Evolutionary conservation across 2,888 invertebrate genomes (phyloP), one percentile per base, ranked within the genome.

Genomic region (Drosophila paracracens): DNA sequence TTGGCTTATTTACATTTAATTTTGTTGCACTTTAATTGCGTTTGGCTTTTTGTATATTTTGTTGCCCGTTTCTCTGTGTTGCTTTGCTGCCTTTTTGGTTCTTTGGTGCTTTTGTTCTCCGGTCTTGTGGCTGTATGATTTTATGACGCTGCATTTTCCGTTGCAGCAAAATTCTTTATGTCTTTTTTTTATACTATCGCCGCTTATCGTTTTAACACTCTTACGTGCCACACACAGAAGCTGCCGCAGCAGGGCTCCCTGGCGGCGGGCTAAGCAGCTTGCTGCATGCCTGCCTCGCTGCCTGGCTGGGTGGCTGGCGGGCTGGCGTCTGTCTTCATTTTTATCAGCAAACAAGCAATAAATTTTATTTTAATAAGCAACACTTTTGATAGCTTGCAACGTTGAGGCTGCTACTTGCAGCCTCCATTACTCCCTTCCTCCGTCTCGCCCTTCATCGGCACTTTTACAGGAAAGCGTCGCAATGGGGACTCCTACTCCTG

Each of bases 311-410:
- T 59, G 36, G n/a, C 38, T 25, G 29, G 54, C 21, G 21, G 53
- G 21, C 46, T 59, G 54, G 60, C 59, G 60, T 75, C 79, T 81
- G 84, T 79, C 77, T 85, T 88, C 80, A 80, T 86, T 87, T 85
- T 89, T 89, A 88, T 88, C 83, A 79, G 82, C 82, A 88, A 90
- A 88, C 89, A 88, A 88, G 87, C 87, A 83, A 88, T 89, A 88
- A 89, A 90, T 88, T 88, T 88, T 81, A 90, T 88, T 88, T 88
- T 88, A 88, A 90, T 88, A 88, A 90, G 87, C 88, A 89, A 83
- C 90, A 88, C 86, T 86, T 85, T 88, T 90, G 87, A 90, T 90
- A 88, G 82, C 84, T 61, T 7, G 27, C 51, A 43, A 27, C 64
- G 51, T 18, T 56, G 62, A 52, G 61, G 46, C 56, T 35, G 51